A percentile compares a stretch with the other conserved stretches of the same genome.
These are phyloP conservation scores for Corythornis vintsioides DNA, from an alignment of 2,113 vertebrate genomes.

Conservation along the genomic window DNA sequence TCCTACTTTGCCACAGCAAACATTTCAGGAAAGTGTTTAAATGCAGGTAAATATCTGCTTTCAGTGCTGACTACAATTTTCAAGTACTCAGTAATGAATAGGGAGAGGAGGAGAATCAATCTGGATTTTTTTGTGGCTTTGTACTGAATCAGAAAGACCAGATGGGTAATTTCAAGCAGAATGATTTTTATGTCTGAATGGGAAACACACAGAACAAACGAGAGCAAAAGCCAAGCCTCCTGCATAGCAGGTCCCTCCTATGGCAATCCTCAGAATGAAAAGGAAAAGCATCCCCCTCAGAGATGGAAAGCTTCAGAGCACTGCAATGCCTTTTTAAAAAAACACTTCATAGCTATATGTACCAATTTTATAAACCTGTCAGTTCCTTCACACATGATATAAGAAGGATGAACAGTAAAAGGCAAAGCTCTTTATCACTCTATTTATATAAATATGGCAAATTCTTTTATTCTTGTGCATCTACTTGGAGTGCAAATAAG, in stretches of 20 bases:
- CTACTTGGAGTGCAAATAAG: not conserved
- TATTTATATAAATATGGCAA: not conserved
- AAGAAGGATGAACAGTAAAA: not conserved
- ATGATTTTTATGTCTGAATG: constrained; percentile 23
- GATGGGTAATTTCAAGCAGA: constrained; percentile 38
- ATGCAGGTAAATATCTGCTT: not conserved
- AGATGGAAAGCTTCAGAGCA: not conserved
- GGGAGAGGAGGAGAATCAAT: not conserved
- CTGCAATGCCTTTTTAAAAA: not conserved
- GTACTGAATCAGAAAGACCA: constrained; percentile 15
- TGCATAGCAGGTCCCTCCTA: not conserved
- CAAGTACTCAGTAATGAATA: not conserved
- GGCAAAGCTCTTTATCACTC: not conserved
- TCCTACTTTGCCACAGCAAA: not conserved
- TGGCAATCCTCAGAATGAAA: not conserved
- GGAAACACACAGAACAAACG: constrained; percentile 16
- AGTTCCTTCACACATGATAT: not conserved
- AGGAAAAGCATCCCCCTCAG: not conserved
- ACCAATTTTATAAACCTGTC: not conserved
- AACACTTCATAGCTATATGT: not conserved
- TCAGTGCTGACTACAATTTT: not conserved
- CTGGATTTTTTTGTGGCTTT: not conserved
- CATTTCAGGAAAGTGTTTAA: not conserved
- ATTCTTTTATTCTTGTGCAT: not conserved
- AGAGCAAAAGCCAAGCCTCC: constrained; percentile 33